Conservation (phyloP, 2,888 invertebrate species). For the Leistus spinibarbis region DNA sequence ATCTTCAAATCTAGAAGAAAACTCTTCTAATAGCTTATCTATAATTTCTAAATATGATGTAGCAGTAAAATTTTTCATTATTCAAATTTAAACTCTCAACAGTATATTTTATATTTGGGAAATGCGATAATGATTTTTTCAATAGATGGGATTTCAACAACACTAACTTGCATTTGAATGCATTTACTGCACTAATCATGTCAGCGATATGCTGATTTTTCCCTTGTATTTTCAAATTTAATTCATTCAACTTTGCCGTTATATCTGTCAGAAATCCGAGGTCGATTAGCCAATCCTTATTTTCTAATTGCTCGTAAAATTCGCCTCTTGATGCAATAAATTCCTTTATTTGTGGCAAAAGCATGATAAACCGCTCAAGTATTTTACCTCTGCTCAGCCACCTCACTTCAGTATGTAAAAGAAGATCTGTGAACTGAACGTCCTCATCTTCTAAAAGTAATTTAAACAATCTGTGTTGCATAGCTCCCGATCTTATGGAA, state of each 20-base stretch:
- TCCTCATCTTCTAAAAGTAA: conserved; percentile 42
- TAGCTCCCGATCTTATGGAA: conserved; percentile 40
- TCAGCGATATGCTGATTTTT: conserved; percentile 41
- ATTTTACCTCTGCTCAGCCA: conserved; percentile 42
- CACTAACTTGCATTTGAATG: conserved; percentile 41
- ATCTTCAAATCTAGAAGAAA: too few relatives aligned
- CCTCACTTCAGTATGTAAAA: conserved; percentile 40
- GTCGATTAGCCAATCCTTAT: conserved; percentile 42
- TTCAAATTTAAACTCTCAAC: conserved; percentile 2
- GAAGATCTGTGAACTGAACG: conserved; percentile 35
- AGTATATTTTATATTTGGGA: conserved; percentile 41
- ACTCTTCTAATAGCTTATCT: too few relatives aligned
- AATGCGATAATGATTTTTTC: conserved; percentile 40
- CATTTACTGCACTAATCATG: conserved; percentile 41
- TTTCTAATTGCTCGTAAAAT: conserved; percentile 39
- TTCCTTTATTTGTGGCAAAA: conserved; percentile 41
- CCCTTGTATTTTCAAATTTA: conserved; percentile 42
- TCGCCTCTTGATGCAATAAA: conserved; percentile 39
- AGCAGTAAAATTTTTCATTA: conserved; percentile 21
- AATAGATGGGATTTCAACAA: conserved; percentile 42
- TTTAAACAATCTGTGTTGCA: conserved; percentile 41
- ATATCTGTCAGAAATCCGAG: conserved; percentile 42
- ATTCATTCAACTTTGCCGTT: conserved; percentile 40
- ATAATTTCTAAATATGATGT: too few relatives aligned
- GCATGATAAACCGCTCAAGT: conserved; percentile 39